Conservation (phyloP, 2,797 vertebrate genomes). For the Octomys mimax region DNA sequence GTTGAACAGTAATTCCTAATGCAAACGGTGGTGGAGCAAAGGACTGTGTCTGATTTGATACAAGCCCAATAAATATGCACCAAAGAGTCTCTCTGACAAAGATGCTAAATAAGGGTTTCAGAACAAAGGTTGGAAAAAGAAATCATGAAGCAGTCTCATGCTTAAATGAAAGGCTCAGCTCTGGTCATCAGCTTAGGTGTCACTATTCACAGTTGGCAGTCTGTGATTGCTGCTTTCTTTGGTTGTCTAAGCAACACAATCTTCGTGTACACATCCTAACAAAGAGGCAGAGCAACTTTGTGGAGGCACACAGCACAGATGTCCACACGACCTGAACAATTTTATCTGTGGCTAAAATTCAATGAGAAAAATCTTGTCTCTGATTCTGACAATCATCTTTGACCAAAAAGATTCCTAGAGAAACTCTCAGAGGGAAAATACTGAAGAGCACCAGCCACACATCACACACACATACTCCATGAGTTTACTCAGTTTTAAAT, state of each 20-base stretch:
- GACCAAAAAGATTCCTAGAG: background rate
- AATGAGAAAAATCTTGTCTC: conserved; percentile 61
- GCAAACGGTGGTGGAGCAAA: background rate
- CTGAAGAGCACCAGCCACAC: background rate
- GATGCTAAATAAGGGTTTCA: background rate
- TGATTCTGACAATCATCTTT: conserved; percentile 20
- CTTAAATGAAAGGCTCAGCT: background rate
- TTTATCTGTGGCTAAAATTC: conserved; percentile 57
- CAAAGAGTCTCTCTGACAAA: background rate
- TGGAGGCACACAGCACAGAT: background rate
- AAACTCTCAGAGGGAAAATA: background rate
- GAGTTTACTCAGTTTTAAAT: background rate
- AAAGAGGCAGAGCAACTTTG: background rate
- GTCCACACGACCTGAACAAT: conserved; percentile 68
- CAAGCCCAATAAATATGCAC: background rate
- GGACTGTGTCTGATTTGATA: background rate
- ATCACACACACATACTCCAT: background rate
- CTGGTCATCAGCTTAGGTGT: background rate
- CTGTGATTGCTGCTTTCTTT: background rate
- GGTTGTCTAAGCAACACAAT: background rate
- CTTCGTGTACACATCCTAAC: background rate
- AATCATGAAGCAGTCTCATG: background rate
- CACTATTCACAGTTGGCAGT: background rate
- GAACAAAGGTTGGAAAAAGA: background rate
- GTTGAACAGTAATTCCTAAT: background rate